Conservation (phyloP, 37 sponge, comb jelly and placozoan species). For the Bolinopsis microptera region DNA sequence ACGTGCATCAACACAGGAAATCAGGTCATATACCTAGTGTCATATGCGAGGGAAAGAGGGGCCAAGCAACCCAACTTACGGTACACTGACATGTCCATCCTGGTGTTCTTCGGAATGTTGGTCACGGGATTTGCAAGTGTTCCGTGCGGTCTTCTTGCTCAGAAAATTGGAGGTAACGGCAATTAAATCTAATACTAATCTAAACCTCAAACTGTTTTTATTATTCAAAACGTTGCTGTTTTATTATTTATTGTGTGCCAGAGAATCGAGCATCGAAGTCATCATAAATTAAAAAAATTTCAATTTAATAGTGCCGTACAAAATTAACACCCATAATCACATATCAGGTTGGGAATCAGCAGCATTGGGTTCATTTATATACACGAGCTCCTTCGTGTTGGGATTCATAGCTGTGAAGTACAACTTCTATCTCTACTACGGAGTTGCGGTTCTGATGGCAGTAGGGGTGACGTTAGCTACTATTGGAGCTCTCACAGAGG, state of each 20-base stretch:
- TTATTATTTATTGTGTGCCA: too few species aligned
- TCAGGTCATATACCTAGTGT: slow-evolving; percentile 12
- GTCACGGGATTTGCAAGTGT: not conserved
- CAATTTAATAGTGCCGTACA: too few species aligned
- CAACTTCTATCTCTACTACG: not conserved
- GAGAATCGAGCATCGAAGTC: too few species aligned
- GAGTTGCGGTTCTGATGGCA: not conserved
- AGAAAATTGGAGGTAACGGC: not conserved
- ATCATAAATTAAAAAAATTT: too few species aligned
- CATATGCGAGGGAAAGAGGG: not conserved
- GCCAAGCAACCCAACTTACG: not conserved
- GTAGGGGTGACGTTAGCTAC: not conserved
- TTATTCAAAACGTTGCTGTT: too few species aligned
- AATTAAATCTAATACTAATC: not conserved
- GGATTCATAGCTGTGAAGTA: not conserved
- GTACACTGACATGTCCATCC: not conserved
- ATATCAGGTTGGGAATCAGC: slow-evolving; percentile 42
- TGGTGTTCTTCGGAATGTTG: not conserved
- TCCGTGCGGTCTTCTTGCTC: not conserved
- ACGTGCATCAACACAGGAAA: too few species aligned
- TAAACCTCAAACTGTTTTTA: not conserved
- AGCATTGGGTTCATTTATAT: not conserved
- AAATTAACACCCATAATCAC: too few species aligned
- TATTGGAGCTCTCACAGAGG: slow-evolving; percentile 43
- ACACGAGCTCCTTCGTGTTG: not conserved